These are phyloP conservation scores for Cyprinodon variegatus DNA, from an alignment of 2,113 vertebrate species.

Conservation along the genomic window DNA sequence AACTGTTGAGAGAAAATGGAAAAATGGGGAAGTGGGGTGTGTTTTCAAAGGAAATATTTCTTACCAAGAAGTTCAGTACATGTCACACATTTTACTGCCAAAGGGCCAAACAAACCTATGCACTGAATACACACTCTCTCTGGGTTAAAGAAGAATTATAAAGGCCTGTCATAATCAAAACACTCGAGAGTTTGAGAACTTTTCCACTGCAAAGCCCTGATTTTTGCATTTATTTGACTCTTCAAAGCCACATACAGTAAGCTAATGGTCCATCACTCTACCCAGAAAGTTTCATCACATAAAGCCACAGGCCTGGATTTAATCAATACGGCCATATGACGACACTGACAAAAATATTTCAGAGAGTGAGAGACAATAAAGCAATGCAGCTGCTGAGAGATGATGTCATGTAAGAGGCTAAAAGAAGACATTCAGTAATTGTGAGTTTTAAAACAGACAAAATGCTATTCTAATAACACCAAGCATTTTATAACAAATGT, in stretches of 20 bases:
- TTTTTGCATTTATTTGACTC: conserved; percentile 6
- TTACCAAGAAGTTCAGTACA: conserved; percentile 17
- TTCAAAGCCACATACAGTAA: conserved; percentile 56
- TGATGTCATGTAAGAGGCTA: conserved; percentile 55
- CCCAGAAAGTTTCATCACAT: conserved; percentile 54
- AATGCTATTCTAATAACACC: not conserved
- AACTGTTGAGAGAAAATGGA: not conserved
- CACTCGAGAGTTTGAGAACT: conserved; percentile 2
- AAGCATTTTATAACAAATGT: conserved; percentile 19
- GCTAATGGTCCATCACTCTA: conserved; percentile 54
- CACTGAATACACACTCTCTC: conserved; percentile 29
- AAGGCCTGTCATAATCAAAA: conserved; percentile 41
- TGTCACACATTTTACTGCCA: conserved; percentile 26
- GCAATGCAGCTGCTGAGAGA: conserved; percentile 55
- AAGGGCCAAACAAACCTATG: conserved; percentile 26
- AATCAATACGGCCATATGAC: conserved; percentile 71
- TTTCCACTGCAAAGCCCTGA: conserved; percentile 38
- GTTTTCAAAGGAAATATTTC: conserved; percentile 15
- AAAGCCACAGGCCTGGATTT: conserved; percentile 65
- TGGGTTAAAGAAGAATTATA: conserved; percentile 33
- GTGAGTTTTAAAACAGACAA: conserved; percentile 36
- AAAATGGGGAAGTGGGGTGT: conserved; percentile 8
- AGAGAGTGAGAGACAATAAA: conserved; percentile 34
- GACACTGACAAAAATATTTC: conserved; percentile 65
- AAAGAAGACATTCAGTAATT: conserved; percentile 23